Conservation (phyloP, 2,888 invertebrate species). For the Eilema depressum region DNA sequence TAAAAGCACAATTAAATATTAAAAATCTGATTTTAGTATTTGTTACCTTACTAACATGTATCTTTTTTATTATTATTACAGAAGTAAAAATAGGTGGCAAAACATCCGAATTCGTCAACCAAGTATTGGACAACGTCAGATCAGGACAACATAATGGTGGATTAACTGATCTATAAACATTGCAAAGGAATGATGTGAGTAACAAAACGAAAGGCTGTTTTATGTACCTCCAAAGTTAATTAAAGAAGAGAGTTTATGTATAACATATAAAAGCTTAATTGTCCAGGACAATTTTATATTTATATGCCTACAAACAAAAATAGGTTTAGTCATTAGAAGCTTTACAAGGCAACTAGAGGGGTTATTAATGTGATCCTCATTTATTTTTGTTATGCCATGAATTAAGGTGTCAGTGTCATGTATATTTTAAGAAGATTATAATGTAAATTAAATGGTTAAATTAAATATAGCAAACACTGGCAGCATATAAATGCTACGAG, state of each 20-base stretch:
- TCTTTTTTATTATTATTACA: constrained; percentile 72
- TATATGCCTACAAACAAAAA: constrained; percentile 72
- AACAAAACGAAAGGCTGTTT: constrained; percentile 84
- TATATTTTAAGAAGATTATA: constrained; percentile 36
- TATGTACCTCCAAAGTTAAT: constrained; percentile 87
- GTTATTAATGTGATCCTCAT: constrained; percentile 56
- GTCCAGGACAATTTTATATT: constrained; percentile 84
- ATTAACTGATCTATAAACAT: constrained; percentile 89
- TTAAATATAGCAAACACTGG: constrained; percentile 23
- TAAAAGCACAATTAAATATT: not conserved
- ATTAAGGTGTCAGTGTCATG: constrained; percentile 56
- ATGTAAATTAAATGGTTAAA: constrained; percentile 20
- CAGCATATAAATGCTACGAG: constrained; percentile 36
- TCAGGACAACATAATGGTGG: constrained; percentile 93
- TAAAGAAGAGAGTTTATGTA: constrained; percentile 74
- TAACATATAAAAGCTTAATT: constrained; percentile 75
- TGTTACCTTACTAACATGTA: not conserved
- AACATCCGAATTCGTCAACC: constrained; percentile 97
- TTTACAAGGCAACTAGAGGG: constrained; percentile 78
- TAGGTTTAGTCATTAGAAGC: constrained; percentile 76
- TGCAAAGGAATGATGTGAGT: constrained; percentile 62
- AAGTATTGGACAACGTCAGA: constrained; percentile 95
- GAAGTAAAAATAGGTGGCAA: constrained; percentile 96
- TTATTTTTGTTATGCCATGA: constrained; percentile 61
- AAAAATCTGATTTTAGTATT: not conserved